Evolutionary conservation across 2,888 invertebrate genomes (phyloP), one percentile per base, ranked within the genome.

Genomic region (Fabriciana adippe): DNA sequence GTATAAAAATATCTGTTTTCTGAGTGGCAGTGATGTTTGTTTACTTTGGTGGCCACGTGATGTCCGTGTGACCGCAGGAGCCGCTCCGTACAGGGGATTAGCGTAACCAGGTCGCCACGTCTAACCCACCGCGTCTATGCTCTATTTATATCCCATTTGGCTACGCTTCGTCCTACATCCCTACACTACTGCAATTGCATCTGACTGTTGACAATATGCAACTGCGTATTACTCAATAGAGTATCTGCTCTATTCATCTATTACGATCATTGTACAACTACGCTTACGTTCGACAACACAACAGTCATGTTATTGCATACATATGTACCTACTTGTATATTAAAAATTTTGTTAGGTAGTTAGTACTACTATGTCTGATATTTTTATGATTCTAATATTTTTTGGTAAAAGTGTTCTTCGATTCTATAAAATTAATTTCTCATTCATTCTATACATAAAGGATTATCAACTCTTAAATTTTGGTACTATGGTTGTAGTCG

Each of bases 91-190:
- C 76, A 74, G 75, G 73, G 81, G 80, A 86, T 84, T 81, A 82
- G 77, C 73, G 79, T 84, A 87, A 86, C 83, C 84, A 80, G 87
- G 87, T 86, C 87, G 86, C 81, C 77, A 70, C 73, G 72, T 74
- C 75, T 76, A 75, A 75, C 75, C 74, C 72, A 75, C 73, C 68
- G 74, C 66, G 69, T 72, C 69, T 71, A 67, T 71, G 66, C 62
- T 74, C 82, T 87, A 86, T 87, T 86, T 85, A 83, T 86, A 86
- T 71, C 78, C 76, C 79, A 80, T 81, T 83, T 75, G 78, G 74
- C 67, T 74, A 70, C 75, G 68, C 72, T 71, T 63, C 72, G 71
- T 73, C 70, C 74, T 69, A 66, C 72, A 72, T 73, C 73, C 72
- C 70, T 73, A 74, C 66, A 68, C 74, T 72, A 67, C 67, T 78